Percentiles rank a stretch among this genome's conserved stretches.
phyloP scores from a whole-genome alignment of 2,797 vertebrate species.

The Brachyalestes nurse region DNA sequence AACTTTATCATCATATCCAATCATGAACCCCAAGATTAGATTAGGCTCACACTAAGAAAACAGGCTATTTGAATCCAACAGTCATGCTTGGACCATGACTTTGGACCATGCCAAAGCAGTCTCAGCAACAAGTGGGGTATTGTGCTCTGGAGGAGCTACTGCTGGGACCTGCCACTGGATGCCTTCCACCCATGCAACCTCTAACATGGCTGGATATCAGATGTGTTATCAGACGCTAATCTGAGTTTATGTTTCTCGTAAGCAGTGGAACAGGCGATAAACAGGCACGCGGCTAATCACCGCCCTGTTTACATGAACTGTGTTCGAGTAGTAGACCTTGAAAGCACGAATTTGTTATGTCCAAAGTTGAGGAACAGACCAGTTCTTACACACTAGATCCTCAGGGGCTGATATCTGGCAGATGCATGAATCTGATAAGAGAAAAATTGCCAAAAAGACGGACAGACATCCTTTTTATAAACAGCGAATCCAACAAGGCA shows the following conservation, averaged over 20 bases:
- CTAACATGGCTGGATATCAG: constrained; percentile 52
- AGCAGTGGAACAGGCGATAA: constrained; percentile 59
- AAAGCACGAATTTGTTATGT: constrained; percentile 56
- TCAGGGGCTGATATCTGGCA: constrained; percentile 57
- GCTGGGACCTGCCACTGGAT: constrained; percentile 53
- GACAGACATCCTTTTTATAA: constrained; percentile 5
- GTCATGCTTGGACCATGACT: constrained; percentile 30
- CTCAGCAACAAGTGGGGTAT: constrained; percentile 53
- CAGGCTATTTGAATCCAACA: constrained; percentile 38
- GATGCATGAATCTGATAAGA: constrained; percentile 64
- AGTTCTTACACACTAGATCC: constrained; percentile 64
- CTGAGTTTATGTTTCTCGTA: constrained; percentile 44
- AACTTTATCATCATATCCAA: constrained; percentile 42
- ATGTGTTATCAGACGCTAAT: constrained; percentile 56
- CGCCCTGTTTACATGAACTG: constrained; percentile 63
- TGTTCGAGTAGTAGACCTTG: constrained; percentile 68
- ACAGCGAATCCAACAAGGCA: neutral
- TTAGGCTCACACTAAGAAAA: constrained; percentile 35
- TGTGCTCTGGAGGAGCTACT: constrained; percentile 43
- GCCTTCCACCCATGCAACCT: constrained; percentile 49
- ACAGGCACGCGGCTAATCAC: constrained; percentile 61
- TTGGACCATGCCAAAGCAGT: constrained; percentile 50
- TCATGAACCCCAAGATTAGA: constrained; percentile 43
- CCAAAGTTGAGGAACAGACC: constrained; percentile 56
- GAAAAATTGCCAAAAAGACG: constrained; percentile 2